These are phyloP conservation scores for Eupithecia insigniata DNA, from an alignment of 2,888 invertebrate genomes.

Conservation along the genomic window DNA sequence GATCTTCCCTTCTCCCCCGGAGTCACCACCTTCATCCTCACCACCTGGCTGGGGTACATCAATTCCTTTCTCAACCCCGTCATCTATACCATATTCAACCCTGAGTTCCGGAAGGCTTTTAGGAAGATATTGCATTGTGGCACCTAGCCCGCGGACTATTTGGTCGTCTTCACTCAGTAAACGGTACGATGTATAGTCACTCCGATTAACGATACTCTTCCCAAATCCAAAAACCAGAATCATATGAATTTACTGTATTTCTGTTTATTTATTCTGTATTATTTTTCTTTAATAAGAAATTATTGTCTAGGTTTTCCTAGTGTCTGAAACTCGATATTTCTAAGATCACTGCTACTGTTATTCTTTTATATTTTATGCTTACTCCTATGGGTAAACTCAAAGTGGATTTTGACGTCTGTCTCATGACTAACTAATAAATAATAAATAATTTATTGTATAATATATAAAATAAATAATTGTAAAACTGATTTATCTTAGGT, in stretches of 20 bases:
- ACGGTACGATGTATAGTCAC: constrained; percentile 39
- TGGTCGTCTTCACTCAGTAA: constrained; percentile 77
- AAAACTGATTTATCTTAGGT: too few relatives aligned
- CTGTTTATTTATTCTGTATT: too few relatives aligned
- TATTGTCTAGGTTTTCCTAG: too few relatives aligned
- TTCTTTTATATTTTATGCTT: not conserved
- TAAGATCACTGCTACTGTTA: not conserved
- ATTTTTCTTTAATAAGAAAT: too few relatives aligned
- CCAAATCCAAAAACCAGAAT: not conserved
- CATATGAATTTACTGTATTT: not conserved
- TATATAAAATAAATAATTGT: too few relatives aligned
- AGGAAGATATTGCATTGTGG: constrained; percentile 93
- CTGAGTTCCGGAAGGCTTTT: constrained; percentile 99
- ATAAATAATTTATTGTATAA: too few relatives aligned
- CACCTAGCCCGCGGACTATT: constrained; percentile 78
- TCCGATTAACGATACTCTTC: constrained; percentile 2
- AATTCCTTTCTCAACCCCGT: constrained; percentile 97
- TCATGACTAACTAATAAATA: too few relatives aligned
- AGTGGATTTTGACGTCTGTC: not conserved
- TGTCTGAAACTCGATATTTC: not conserved
- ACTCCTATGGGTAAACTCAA: not conserved
- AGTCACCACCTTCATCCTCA: constrained; percentile 95
- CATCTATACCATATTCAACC: constrained; percentile 97
- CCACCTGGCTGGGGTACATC: constrained; percentile 99
- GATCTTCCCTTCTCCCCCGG: constrained; percentile 91